Base-by-base conservation (phyloP, 2,113 vertebrate species). In the Amazona vittata region DNA sequence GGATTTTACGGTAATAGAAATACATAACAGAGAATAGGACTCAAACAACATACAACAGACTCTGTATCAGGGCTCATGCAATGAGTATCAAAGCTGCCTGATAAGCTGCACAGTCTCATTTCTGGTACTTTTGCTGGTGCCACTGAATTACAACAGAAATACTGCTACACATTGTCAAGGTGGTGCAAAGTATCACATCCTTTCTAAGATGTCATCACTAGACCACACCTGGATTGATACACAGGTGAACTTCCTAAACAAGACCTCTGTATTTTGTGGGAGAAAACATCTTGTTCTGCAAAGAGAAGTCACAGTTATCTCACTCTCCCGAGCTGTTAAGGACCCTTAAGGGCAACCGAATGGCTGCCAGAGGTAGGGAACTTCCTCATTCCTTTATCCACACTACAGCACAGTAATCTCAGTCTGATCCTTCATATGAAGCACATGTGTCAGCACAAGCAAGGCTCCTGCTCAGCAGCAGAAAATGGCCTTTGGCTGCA, bases 381-480 rank as follows among this genome's bases (percentile, higher is more conserved):
- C 5, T 35, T 12, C 12, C 44, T 52, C 62, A 37, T 44, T 63
- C 60, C 41, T 68, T 52, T 16, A 24, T 15, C 17, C 24, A 13
- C 29, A 17, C 25, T 21, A 43, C 33, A 63, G 21, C 12, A 19
- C 29, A 37, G 13, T 37, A 73, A 55, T 18, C 52, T 60, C 60
- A 35, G 26, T 9, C 37, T 22, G 16, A 39, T 57, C 10, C 33
- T 49, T 29, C 62, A 49, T 55, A 24, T 1, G 1, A 64, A 74
- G 47, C 18, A 50, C 2, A 0, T 11, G 0, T 5, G 15, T 28
- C 6, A 3, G 15, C 46, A 44, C 1, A 1, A 70, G 25, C 0
- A 1, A 65, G 33, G 7, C 39, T 68, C 84, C 67, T 47, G 13
- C 35, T n/a, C 37, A 46, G 62, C 20, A 63, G 24, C 33, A 63